These are phyloP conservation scores for Lasioglossum albipes DNA, from an alignment of 1,140 invertebrate genomes.

Conservation along the genomic window DNA sequence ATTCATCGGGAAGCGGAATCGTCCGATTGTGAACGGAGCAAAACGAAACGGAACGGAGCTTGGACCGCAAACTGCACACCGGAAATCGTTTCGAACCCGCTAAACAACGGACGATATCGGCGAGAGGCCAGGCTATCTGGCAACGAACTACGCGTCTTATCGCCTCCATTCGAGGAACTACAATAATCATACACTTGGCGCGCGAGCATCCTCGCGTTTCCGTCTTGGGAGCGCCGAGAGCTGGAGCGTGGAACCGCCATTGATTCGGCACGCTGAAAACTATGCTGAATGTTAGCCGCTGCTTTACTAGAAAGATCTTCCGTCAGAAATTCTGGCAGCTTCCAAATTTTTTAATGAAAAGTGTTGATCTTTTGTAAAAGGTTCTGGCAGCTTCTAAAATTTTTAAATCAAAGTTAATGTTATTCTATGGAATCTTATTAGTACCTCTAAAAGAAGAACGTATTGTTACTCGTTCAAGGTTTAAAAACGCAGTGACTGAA, in stretches of 20 bases:
- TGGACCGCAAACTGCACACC: background rate
- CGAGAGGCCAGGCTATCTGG: slow-evolving; percentile 2
- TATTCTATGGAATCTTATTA: too few relatives aligned
- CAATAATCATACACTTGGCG: slow-evolving; percentile 27
- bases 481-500: too few relatives aligned
- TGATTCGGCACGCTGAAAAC: background rate
- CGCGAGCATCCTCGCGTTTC: slow-evolving; percentile 4
- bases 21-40: background rate
- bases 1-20: slow-evolving; percentile 10
- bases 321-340: too few relatives aligned
- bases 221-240: background rate
- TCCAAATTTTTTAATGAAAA: too few relatives aligned
- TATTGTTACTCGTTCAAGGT: too few relatives aligned
- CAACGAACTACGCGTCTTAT: slow-evolving; percentile 28
- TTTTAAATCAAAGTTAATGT: too few relatives aligned
- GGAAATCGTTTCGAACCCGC: slow-evolving; percentile 19
- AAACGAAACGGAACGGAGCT: too few relatives aligned
- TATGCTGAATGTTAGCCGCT: too few relatives aligned
- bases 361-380: too few relatives aligned
- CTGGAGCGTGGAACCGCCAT: background rate
- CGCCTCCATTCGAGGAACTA: slow-evolving; percentile 25
- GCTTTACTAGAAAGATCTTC: too few relatives aligned
- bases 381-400: too few relatives aligned
- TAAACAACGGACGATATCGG: slow-evolving; percentile 21
- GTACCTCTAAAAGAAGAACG: too few relatives aligned